Conservation (phyloP, 2,888 invertebrate genomes). For the Hirtodrosophila cameraria region DNA sequence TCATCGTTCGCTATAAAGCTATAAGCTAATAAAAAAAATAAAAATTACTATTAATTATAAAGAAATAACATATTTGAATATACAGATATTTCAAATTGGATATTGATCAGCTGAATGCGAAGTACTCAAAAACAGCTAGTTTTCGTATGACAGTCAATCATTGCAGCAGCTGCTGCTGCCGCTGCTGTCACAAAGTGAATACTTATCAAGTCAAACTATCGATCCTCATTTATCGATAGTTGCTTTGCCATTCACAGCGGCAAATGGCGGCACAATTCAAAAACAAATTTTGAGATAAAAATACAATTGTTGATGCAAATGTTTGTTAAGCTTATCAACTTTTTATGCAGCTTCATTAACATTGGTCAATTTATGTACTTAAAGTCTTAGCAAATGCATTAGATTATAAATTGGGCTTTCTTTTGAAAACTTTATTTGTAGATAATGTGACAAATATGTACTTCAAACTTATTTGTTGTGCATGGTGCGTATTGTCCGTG, state of each 20-base stretch:
- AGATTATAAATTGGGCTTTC: conserved; percentile 30
- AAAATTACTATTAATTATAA: too few relatives aligned
- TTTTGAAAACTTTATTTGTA: background rate
- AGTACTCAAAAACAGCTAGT: too few relatives aligned
- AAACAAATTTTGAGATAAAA: background rate
- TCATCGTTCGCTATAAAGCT: too few relatives aligned
- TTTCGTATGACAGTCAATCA: too few relatives aligned
- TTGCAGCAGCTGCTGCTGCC: too few relatives aligned
- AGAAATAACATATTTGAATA: too few relatives aligned
- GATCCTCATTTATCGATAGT: conserved; percentile 51
- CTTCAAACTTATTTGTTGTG: conserved; percentile 14
- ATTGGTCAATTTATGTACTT: background rate
- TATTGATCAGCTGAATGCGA: too few relatives aligned
- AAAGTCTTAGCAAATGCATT: background rate
- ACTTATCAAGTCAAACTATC: background rate
- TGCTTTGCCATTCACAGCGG: conserved; percentile 6
- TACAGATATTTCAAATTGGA: too few relatives aligned
- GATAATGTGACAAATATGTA: conserved; percentile 37
- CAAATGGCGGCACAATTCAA: conserved; percentile 26
- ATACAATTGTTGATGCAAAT: background rate
- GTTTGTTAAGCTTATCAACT: background rate
- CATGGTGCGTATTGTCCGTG: conserved; percentile 27
- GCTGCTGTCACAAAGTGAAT: background rate
- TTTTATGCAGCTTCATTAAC: background rate
- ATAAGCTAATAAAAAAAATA: too few relatives aligned